phyloP scores from a whole-genome alignment of 2,888 invertebrate genomes.

The Osedax frankpressi region DNA sequence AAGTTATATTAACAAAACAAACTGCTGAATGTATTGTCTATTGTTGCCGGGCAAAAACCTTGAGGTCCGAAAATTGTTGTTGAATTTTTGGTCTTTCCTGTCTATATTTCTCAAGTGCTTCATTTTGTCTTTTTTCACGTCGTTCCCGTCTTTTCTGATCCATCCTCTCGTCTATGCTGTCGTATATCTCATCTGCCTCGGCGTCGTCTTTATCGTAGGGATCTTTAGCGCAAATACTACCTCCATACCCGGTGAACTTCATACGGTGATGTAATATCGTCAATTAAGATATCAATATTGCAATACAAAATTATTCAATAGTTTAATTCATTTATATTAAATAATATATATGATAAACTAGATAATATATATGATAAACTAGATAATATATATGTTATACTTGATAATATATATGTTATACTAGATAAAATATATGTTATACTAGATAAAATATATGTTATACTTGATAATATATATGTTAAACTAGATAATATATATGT shows the following conservation, averaged over 20 bases:
- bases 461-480: no score
- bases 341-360: no score
- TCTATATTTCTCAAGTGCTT: slow-evolving; percentile 85
- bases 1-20: no score
- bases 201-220: slow-evolving; percentile 99
- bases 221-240: slow-evolving; percentile 96
- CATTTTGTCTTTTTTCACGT: slow-evolving; percentile 54
- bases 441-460: no score
- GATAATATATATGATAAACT: no score
- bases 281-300: background rate
- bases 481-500: no score
- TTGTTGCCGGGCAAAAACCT: slow-evolving; percentile 47
- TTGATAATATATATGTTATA: no score
- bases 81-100: slow-evolving; percentile 97
- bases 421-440: no score
- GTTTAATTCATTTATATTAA: no score
- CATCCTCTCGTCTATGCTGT: slow-evolving; percentile 94
- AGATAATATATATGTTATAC: no score
- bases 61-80: slow-evolving; percentile 94
- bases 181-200: slow-evolving; percentile 96
- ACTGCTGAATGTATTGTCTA: no score
- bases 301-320: background rate
- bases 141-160: slow-evolving; percentile 96
- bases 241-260: slow-evolving; percentile 88
- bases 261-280: no score